phyloP scores from a whole-genome alignment of 1,140 invertebrate species.

The Leguminivora glycinivorella region DNA sequence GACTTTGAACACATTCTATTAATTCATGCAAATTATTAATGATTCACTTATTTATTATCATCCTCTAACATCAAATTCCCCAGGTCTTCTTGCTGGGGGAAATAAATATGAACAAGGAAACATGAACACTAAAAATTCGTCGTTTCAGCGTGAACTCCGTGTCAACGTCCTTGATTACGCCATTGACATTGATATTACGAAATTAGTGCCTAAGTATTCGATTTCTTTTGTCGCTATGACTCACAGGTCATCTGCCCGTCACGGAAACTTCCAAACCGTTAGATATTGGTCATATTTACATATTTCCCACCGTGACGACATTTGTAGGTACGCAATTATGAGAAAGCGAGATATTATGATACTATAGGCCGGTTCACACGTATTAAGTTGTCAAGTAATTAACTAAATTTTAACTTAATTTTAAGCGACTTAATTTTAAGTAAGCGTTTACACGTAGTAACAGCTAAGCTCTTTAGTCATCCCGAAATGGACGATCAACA shows the following conservation, averaged over 20 bases:
- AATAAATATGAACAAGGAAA: too few species aligned
- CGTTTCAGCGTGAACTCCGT: not conserved
- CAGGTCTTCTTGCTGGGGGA: not conserved
- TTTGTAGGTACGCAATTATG: not conserved
- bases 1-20: not conserved
- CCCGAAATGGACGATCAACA: too few species aligned
- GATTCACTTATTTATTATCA: not conserved
- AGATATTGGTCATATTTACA: slow-evolving; percentile 24
- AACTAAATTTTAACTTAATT: too few species aligned
- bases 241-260: slow-evolving; percentile 18
- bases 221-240: slow-evolving; percentile 13
- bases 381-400: too few species aligned
- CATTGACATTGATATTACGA: slow-evolving; percentile 10
- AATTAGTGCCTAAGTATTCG: slow-evolving; percentile 2
- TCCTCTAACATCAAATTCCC: not conserved
- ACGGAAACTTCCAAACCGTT: not conserved
- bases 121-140: not conserved
- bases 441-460: too few species aligned
- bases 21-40: not conserved
- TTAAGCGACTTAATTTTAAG: too few species aligned
- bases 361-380: too few species aligned
- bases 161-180: slow-evolving; percentile 20
- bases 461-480: too few species aligned
- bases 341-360: not conserved
- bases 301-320: not conserved